Conservation (phyloP, 2,113 vertebrate genomes). For the Chrysochloris asiatica region DNA sequence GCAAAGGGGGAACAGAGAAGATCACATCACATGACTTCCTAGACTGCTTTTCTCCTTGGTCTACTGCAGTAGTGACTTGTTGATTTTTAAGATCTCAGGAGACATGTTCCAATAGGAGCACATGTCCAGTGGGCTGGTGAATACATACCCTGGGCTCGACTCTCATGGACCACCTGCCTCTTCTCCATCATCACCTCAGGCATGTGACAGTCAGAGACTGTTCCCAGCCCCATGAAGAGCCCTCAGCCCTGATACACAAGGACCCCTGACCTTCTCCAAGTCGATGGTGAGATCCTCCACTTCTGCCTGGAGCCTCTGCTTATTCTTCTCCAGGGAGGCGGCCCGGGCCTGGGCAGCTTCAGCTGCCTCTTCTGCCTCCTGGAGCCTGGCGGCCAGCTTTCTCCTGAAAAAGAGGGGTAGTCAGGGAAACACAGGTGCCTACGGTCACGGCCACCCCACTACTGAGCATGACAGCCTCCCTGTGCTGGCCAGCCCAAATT, state of each 20-base stretch:
- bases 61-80: background rate
- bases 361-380: constrained; percentile 83
- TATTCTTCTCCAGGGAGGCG: constrained; percentile 83
- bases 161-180: background rate
- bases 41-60: background rate
- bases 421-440: background rate
- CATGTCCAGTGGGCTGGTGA: background rate
- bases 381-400: constrained; percentile 82
- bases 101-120: background rate
- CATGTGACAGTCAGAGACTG: background rate
- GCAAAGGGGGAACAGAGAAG: too few relatives aligned
- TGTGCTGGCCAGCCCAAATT: background rate
- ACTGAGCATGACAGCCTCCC: accelerated
- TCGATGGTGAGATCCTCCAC: constrained; percentile 84
- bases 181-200: background rate
- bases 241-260: background rate
- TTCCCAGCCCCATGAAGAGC: background rate
- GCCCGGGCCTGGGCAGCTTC: constrained; percentile 81
- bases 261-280: constrained; percentile 82
- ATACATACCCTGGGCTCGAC: background rate
- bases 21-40: background rate
- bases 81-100: background rate
- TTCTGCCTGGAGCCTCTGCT: constrained; percentile 86
- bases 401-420: constrained; percentile 50
- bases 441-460: background rate